A percentile compares a stretch with the other conserved stretches of the same genome.
phyloP scores from a whole-genome alignment of 1,140 invertebrate species.

The Drosophila sucinea region DNA sequence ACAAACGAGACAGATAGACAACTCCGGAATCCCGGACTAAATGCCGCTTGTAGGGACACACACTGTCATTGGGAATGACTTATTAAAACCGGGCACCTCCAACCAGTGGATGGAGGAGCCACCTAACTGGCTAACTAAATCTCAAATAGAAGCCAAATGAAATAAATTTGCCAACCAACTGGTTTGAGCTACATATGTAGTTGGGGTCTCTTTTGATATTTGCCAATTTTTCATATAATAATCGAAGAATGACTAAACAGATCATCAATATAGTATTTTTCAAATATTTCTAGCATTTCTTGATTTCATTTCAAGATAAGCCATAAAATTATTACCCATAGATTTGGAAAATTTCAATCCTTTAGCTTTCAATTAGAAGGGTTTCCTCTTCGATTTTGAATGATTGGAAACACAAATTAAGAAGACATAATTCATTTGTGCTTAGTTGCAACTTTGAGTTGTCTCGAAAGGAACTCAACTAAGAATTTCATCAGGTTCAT shows the following conservation, averaged over 20 bases:
- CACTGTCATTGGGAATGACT: slow-evolving; percentile 1
- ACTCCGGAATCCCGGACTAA: slow-evolving; percentile 42
- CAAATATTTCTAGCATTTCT: too few relatives aligned
- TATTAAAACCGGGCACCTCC: not conserved
- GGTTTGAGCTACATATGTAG: too few relatives aligned
- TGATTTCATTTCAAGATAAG: too few relatives aligned
- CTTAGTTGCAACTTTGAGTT: not conserved
- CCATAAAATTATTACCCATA: too few relatives aligned
- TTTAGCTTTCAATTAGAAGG: too few relatives aligned
- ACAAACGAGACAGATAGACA: slow-evolving; percentile 37
- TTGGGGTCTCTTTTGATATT: too few relatives aligned
- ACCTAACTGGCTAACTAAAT: not conserved
- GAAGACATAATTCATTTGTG: not conserved
- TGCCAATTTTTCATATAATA: too few relatives aligned
- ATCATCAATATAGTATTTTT: too few relatives aligned
- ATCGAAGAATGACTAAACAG: too few relatives aligned
- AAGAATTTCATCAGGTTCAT: not conserved
- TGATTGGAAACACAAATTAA: not conserved
- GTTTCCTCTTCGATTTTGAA: too few relatives aligned
- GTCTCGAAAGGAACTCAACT: not conserved
- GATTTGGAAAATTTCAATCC: too few relatives aligned
- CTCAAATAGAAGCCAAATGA: not conserved
- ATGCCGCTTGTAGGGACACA: slow-evolving; percentile 14
- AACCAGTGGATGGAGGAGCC: not conserved
- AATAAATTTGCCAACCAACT: not conserved